Evolutionary conservation across 2,113 vertebrate species (phyloP), one percentile per base, ranked within the genome.

Genomic region (Nycticebus coucang): DNA sequence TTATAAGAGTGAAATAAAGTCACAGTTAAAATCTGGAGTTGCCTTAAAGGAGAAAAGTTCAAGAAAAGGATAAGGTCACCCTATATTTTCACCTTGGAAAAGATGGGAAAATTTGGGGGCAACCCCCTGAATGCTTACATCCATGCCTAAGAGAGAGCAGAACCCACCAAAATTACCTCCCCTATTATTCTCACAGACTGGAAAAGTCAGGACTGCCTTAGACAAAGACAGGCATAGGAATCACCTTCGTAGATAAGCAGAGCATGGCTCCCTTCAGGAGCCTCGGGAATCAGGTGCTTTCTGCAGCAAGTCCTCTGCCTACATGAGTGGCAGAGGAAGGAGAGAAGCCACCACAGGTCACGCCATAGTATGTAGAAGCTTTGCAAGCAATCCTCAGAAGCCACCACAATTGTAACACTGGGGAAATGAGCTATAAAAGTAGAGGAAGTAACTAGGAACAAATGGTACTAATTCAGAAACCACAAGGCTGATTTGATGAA

Each of bases 11-110:
- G 57, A 87, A 78, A 84, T 22, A 72, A 89, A 82, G 83, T 74
- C 35, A 74, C 69, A 87, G 64, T 89, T 81, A 80, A 91, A 72
- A 75, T 88, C 93, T 69, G 50, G 45, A 88, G 50, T 89, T 89
- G 14, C 66, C 81, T 50, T 82, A 28, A 91, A 66, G 21, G 26
- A 93, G 75, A 69, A 69, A 53, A 84, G 37, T 91, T 53, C 55
- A 77, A 33, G 13, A 41, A 17, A 85, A 95, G 55, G 10, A 59
- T 66, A 83, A 93, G 71, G 28, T 35, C 35, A 84, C 59, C 59
- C 22, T 26, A 26, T 33, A n/a, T 18, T 69, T 83, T 89, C 79
- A 59, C 64, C 17, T 64, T 87, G 30, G 26, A 45, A 89, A 78
- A 81, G 37, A 8, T 53, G 19, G 30, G 37, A 62, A 66, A 69